Conservation (phyloP, 2,797 vertebrate species). For the Enteromius anoplus region DNA sequence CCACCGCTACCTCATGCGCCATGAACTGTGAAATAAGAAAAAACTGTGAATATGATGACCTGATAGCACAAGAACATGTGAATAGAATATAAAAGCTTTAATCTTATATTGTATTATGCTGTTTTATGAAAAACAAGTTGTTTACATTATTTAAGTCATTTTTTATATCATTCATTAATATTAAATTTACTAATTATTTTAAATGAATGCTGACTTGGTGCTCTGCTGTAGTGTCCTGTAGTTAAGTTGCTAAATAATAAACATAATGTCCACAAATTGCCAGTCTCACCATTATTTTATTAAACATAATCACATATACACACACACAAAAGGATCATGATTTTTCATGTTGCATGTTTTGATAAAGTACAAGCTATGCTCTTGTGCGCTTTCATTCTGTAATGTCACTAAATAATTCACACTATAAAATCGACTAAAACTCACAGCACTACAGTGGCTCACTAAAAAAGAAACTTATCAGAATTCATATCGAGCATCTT, state of each 20-base stretch:
- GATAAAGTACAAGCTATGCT: background rate
- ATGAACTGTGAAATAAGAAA: conserved; percentile 72
- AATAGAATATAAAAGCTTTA: background rate
- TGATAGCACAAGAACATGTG: background rate
- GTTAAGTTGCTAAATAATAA: conserved; percentile 11
- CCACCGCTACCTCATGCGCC: conserved; percentile 70
- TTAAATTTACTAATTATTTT: background rate
- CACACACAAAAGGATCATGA: background rate
- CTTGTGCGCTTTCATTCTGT: background rate
- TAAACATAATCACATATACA: background rate
- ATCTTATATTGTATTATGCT: background rate
- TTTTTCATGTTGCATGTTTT: background rate
- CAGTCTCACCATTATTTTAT: background rate
- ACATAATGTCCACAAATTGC: background rate
- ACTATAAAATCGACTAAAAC: background rate
- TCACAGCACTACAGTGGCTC: background rate
- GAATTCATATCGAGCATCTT: background rate
- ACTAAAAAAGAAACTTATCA: background rate
- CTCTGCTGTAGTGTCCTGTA: background rate
- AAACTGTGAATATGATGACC: background rate
- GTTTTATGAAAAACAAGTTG: background rate
- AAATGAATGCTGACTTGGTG: background rate
- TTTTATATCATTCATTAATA: background rate
- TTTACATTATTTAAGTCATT: conserved; percentile 4
- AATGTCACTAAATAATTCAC: background rate